Percentiles rank a stretch among this genome's conserved stretches.
phyloP scores from a whole-genome alignment of 2,888 invertebrate genomes.

The Theretra japonica region DNA sequence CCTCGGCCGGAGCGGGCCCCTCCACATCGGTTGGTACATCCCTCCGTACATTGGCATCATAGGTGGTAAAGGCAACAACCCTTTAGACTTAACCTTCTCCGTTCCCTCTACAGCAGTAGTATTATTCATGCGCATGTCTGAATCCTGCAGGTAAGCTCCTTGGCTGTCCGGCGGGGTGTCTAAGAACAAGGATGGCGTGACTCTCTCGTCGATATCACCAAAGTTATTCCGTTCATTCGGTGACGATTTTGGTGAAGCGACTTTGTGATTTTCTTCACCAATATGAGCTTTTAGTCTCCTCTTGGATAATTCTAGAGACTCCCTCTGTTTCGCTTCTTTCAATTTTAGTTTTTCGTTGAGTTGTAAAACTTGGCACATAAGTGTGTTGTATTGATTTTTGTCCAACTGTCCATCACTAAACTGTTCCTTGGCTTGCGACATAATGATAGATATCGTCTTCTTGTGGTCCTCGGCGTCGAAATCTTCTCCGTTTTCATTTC shows the following conservation, averaged over 20 bases:
- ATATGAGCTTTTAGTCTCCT: conserved; percentile 71
- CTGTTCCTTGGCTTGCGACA: conserved; percentile 92
- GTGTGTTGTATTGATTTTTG: conserved; percentile 89
- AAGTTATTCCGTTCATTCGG: conserved; percentile 68
- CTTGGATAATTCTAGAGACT: conserved; percentile 85
- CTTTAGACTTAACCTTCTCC: conserved; percentile 47
- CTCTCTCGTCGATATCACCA: conserved; percentile 82
- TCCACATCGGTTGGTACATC: conserved; percentile 63
- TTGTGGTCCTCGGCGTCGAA: conserved; percentile 85
- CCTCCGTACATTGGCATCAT: conserved; percentile 60
- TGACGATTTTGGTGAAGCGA: conserved; percentile 76
- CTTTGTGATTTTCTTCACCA: conserved; percentile 73
- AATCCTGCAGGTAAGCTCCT: conserved; percentile 62
- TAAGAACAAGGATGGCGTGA: conserved; percentile 64
- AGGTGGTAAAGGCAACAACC: conserved; percentile 63
- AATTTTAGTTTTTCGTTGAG: conserved; percentile 91
- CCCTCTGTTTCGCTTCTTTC: conserved; percentile 90
- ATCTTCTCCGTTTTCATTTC: conserved; percentile 75
- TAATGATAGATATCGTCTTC: conserved; percentile 90
- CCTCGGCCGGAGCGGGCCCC: conserved; percentile 67
- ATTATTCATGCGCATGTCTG: conserved; percentile 69
- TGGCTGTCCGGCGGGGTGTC: conserved; percentile 67
- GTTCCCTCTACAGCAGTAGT: conserved; percentile 46
- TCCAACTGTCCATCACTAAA: conserved; percentile 90
- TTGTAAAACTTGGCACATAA: conserved; percentile 91